A percentile compares a stretch with the other conserved stretches of the same genome.
Evolutionary conservation across 2,113 vertebrate genomes (phyloP).

Genomic region (Anarhynchus alexandrinus): DNA sequence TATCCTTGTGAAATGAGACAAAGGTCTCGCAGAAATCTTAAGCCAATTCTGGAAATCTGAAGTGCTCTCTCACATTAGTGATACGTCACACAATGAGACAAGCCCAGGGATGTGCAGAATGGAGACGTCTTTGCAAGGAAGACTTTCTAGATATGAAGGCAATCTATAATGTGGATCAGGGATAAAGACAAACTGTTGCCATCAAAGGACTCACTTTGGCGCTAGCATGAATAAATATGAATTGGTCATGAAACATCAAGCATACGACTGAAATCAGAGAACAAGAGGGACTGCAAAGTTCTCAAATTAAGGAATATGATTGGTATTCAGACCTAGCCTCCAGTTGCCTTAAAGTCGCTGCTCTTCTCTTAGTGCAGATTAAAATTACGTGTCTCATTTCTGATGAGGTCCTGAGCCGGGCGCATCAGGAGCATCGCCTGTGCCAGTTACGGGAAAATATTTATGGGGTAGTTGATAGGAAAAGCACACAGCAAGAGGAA

Average conservation of each 20-base stretch:
- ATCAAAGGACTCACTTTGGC: not conserved
- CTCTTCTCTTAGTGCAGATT: not conserved
- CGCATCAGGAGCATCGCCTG: not conserved
- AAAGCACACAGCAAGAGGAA: slow-evolving; percentile 22
- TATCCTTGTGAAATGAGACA: not conserved
- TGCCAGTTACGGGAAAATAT: not conserved
- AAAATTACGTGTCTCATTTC: not conserved
- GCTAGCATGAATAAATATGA: not conserved
- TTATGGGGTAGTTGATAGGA: slow-evolving; percentile 12
- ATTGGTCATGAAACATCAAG: not conserved
- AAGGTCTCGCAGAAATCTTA: not conserved
- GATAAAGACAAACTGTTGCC: not conserved
- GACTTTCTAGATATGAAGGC: not conserved
- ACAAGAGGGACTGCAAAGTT: not conserved
- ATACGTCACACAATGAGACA: not conserved
- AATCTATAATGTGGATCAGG: not conserved
- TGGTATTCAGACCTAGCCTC: not conserved
- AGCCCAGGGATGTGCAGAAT: not conserved
- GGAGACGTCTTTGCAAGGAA: not conserved
- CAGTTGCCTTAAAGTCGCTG: rapidly evolving
- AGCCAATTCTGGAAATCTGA: not conserved
- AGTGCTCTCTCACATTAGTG: not conserved
- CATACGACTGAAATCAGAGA: not conserved
- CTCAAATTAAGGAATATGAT: not conserved
- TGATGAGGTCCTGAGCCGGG: not conserved